Conservation (phyloP, 1,140 invertebrate species). For the Leptonema lineaticorne region DNA sequence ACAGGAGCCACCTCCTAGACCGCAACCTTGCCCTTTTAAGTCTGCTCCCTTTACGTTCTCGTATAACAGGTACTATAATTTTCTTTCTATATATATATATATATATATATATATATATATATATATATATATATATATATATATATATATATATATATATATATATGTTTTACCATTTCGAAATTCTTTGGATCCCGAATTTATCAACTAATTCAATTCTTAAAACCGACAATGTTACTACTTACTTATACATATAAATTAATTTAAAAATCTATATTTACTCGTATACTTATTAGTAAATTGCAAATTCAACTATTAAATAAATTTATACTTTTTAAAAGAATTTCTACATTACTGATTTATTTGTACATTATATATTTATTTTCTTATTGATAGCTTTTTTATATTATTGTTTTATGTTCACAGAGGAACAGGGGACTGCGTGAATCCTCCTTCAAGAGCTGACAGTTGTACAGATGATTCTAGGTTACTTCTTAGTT, state of each 20-base stretch:
- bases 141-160: too few species aligned
- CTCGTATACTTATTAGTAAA: too few species aligned
- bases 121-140: neutral
- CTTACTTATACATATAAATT: too few species aligned
- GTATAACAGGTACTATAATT: slow-evolving; percentile 61
- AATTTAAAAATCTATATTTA: too few species aligned
- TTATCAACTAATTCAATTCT: too few species aligned
- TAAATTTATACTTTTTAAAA: too few species aligned
- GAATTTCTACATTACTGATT: too few species aligned
- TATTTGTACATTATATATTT: too few species aligned
- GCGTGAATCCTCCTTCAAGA: slow-evolving; percentile 77
- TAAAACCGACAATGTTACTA: too few species aligned
- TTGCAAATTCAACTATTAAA: too few species aligned
- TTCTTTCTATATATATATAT: neutral
- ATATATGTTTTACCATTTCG: too few species aligned
- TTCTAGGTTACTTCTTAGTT: slow-evolving; percentile 79
- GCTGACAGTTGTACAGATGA: slow-evolving; percentile 90
- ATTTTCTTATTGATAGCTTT: neutral
- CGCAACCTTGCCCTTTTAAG: slow-evolving; percentile 71
- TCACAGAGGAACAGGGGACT: slow-evolving; percentile 75
- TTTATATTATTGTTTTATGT: slow-evolving; percentile 48
- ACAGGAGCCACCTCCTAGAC: slow-evolving; percentile 61
- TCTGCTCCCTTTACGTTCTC: slow-evolving; percentile 78
- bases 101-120: neutral
- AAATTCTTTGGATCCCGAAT: too few species aligned